Percentiles rank a stretch among this genome's conserved stretches.
Conservation (phyloP, 2,888 invertebrate species). For the Dryomyza anilis region DNA sequence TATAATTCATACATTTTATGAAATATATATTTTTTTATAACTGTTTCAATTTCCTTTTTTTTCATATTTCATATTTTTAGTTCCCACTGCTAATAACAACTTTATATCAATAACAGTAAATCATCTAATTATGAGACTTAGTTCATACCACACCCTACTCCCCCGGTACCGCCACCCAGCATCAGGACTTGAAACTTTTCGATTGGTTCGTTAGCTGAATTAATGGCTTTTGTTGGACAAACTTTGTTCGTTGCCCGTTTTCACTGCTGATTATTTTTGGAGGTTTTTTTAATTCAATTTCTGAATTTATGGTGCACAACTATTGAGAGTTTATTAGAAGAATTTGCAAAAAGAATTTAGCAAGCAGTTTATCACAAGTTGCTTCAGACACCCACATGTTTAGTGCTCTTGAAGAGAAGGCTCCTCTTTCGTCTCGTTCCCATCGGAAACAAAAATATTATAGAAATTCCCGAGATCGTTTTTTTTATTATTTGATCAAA, state of each 20-base stretch:
- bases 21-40: neutral
- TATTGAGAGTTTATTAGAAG: conserved; percentile 35
- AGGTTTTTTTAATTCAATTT: conserved; percentile 16
- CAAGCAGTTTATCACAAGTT: neutral
- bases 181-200: neutral
- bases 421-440: no score
- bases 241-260: conserved; percentile 37
- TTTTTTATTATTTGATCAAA: no score
- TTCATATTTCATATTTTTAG: neutral
- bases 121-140: conserved; percentile 52
- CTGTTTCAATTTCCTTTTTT: no score
- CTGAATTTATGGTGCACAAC: conserved; percentile 48
- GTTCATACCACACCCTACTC: neutral
- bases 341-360: conserved; percentile 15
- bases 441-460: no score
- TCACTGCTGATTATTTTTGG: conserved; percentile 36
- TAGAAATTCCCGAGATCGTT: no score
- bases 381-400: no score
- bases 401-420: no score
- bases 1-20: no score
- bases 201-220: conserved; percentile 38
- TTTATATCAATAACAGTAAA: conserved; percentile 55
- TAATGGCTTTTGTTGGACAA: conserved; percentile 52
- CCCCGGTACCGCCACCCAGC: neutral
- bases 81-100: conserved; percentile 36